phyloP scores from a whole-genome alignment of 2,888 invertebrate species.

The Hypomecis punctinalis region DNA sequence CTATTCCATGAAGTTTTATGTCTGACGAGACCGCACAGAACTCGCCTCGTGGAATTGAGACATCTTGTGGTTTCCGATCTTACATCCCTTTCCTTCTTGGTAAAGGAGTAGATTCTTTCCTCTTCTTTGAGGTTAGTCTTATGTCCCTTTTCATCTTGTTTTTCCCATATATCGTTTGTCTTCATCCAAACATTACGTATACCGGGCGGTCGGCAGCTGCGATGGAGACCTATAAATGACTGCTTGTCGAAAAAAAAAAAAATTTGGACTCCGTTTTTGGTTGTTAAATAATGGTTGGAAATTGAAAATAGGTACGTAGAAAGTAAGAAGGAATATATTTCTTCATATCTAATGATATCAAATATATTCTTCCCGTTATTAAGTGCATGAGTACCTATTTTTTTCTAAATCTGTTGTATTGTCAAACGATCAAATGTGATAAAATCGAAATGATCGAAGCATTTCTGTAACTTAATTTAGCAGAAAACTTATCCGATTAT shows the following conservation, averaged over 20 bases:
- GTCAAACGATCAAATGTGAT: background rate
- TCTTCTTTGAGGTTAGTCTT: conserved; percentile 72
- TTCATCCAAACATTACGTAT: conserved; percentile 82
- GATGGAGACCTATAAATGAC: conserved; percentile 78
- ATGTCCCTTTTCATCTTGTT: conserved; percentile 73
- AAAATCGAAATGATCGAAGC: conserved; percentile 3
- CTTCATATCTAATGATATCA: no score
- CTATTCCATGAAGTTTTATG: conserved; percentile 77
- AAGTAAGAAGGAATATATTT: no score
- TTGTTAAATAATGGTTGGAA: background rate
- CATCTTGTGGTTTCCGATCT: conserved; percentile 85
- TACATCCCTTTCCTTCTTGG: conserved; percentile 71
- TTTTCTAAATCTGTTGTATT: no score
- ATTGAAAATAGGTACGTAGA: background rate
- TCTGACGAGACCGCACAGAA: conserved; percentile 81
- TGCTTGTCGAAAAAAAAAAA: conserved; percentile 74
- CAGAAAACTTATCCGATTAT: conserved; percentile 29
- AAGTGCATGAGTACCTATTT: no score
- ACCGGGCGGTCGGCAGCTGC: conserved; percentile 79
- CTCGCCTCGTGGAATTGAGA: conserved; percentile 83
- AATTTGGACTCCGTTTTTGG: conserved; percentile 22
- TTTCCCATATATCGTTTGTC: conserved; percentile 79
- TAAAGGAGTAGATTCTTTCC: conserved; percentile 66
- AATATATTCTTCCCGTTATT: no score
- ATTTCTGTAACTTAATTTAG: conserved; percentile 47